phyloP scores from a whole-genome alignment of 2,888 invertebrate species.

The Heliconius charithonia region DNA sequence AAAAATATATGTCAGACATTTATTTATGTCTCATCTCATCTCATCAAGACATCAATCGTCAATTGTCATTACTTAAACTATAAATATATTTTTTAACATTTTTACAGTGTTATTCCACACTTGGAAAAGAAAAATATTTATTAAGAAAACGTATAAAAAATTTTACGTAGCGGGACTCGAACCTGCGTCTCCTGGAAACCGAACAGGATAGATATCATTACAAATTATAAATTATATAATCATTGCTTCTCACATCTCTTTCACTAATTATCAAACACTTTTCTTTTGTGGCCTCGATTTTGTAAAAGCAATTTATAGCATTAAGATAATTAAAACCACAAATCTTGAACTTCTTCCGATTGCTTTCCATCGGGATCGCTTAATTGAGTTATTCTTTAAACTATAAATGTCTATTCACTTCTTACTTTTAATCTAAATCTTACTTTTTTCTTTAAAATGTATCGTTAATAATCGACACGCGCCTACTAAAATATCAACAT shows the following conservation, averaged over 20 bases:
- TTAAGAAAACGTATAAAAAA: too few species aligned
- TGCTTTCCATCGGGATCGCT: constrained; percentile 19
- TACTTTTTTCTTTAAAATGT: background rate
- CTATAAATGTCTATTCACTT: background rate
- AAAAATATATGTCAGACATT: background rate
- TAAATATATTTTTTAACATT: too few species aligned
- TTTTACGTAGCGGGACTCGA: too few species aligned
- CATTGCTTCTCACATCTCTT: background rate
- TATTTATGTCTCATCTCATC: too few species aligned
- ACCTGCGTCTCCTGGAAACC: too few species aligned
- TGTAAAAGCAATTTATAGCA: constrained; percentile 36
- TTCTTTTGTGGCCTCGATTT: constrained; percentile 18
- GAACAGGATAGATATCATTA: too few species aligned
- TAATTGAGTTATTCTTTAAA: constrained; percentile 13
- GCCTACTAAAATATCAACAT: too few species aligned
- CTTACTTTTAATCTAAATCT: background rate
- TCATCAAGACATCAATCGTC: too few species aligned
- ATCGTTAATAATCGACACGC: background rate
- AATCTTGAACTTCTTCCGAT: constrained; percentile 37
- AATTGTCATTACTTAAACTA: too few species aligned
- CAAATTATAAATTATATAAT: background rate
- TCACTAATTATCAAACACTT: background rate
- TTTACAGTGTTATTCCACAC: too few species aligned
- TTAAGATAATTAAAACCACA: constrained; percentile 42
- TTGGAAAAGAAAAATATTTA: too few species aligned